These are phyloP conservation scores for Alethe castanea DNA, from an alignment of 2,113 vertebrate species.

Conservation along the genomic window DNA sequence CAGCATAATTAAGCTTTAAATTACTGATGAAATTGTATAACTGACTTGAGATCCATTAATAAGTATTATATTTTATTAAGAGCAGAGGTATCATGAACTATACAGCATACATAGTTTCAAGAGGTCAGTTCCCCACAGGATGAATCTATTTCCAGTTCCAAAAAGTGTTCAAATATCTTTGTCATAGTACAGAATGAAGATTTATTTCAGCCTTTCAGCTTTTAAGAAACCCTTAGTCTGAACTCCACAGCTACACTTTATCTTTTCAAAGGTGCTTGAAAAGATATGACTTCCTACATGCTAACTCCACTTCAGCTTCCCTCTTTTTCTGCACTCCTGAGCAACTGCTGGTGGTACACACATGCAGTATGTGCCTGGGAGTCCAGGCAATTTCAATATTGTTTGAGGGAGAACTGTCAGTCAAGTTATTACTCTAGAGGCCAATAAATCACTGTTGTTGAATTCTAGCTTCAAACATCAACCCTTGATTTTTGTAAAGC, in stretches of 20 bases:
- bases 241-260: background rate
- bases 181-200: background rate
- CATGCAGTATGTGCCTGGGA: background rate
- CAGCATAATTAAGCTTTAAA: slow-evolving; percentile 49
- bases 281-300: background rate
- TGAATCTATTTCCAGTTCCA: background rate
- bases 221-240: background rate
- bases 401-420: background rate
- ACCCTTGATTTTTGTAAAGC: background rate
- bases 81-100: slow-evolving; percentile 17
- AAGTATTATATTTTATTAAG: slow-evolving; percentile 42
- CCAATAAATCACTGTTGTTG: background rate
- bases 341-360: background rate
- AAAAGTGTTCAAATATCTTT: background rate
- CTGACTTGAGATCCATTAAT: slow-evolving; percentile 37
- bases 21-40: slow-evolving; percentile 31
- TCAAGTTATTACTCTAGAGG: background rate
- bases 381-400: background rate
- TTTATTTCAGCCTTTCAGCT: background rate
- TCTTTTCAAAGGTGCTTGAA: background rate
- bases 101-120: background rate
- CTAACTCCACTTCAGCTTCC: background rate
- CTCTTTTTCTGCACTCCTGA: background rate
- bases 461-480: background rate
- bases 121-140: slow-evolving; percentile 11